These are phyloP conservation scores for Limenitis camilla DNA, from an alignment of 2,888 invertebrate species.

Conservation along the genomic window DNA sequence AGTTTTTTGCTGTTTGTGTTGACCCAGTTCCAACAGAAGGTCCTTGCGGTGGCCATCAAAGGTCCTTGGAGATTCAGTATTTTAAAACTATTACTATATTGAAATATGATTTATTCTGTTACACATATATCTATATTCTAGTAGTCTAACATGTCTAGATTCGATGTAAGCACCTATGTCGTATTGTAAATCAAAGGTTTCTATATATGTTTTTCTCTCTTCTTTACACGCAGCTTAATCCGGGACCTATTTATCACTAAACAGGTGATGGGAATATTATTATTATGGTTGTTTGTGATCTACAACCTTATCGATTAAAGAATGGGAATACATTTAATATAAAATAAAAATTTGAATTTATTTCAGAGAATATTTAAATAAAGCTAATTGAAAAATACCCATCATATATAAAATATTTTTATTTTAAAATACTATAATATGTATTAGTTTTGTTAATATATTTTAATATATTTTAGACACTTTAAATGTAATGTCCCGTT, in stretches of 20 bases:
- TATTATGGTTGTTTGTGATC: slow-evolving; percentile 30
- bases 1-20: too few relatives aligned
- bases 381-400: too few relatives aligned
- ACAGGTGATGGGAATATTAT: slow-evolving; percentile 71
- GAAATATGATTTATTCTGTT: slow-evolving; percentile 12
- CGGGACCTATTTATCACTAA: slow-evolving; percentile 75
- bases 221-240: slow-evolving; percentile 76
- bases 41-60: too few relatives aligned
- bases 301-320: too few relatives aligned
- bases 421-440: neutral
- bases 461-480: slow-evolving; percentile 11
- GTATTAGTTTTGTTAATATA: slow-evolving; percentile 34
- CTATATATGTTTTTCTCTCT: slow-evolving; percentile 65
- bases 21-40: too few relatives aligned
- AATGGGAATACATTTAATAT: too few relatives aligned
- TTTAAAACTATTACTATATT: too few relatives aligned
- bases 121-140: slow-evolving; percentile 1
- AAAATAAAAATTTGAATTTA: too few relatives aligned
- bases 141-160: slow-evolving; percentile 16
- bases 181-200: slow-evolving; percentile 35
- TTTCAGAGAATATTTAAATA: too few relatives aligned
- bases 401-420: too few relatives aligned
- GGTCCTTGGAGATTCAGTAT: too few relatives aligned
- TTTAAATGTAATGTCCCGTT: neutral
- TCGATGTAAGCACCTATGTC: slow-evolving; percentile 6